These are phyloP conservation scores for Chromis chromis DNA, from an alignment of 2,797 vertebrate species.

Conservation along the genomic window DNA sequence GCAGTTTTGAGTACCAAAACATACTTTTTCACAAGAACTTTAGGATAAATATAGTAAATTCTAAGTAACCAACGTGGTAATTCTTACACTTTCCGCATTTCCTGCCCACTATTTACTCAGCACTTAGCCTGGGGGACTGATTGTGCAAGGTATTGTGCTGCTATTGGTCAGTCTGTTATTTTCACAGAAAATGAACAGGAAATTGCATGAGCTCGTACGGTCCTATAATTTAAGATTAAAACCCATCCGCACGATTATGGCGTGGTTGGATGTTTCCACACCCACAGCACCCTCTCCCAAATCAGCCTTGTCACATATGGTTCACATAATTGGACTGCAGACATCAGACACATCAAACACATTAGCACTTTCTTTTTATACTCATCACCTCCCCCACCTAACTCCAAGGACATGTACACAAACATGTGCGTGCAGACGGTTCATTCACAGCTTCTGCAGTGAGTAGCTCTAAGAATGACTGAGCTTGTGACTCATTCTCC, in stretches of 20 bases:
- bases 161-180: constrained; percentile 1
- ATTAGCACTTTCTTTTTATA: constrained; percentile 60
- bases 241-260: background rate
- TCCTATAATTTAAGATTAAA: constrained; percentile 11
- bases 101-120: background rate
- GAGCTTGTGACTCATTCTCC: constrained; percentile 79
- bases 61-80: background rate
- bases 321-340: constrained; percentile 50
- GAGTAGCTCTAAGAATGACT: constrained; percentile 74
- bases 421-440: constrained; percentile 41
- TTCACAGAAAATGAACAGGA: background rate
- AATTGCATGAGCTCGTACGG: background rate
- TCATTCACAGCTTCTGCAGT: constrained; percentile 79
- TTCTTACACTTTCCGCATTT: background rate
- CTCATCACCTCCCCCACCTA: constrained; percentile 19
- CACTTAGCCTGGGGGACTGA: background rate
- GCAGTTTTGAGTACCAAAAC: background rate
- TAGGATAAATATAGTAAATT: background rate
- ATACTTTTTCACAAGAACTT: background rate
- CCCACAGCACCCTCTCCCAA: constrained; percentile 10
- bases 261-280: constrained; percentile 11
- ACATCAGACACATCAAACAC: constrained; percentile 49
- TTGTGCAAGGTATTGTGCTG: background rate
- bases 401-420: constrained; percentile 47
- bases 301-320: constrained; percentile 44